Evolutionary conservation across 92 coral and sea anemone species (phyloP), one percentile per base, ranked within the genome.

Genomic region (Parazoanthus darwini): DNA sequence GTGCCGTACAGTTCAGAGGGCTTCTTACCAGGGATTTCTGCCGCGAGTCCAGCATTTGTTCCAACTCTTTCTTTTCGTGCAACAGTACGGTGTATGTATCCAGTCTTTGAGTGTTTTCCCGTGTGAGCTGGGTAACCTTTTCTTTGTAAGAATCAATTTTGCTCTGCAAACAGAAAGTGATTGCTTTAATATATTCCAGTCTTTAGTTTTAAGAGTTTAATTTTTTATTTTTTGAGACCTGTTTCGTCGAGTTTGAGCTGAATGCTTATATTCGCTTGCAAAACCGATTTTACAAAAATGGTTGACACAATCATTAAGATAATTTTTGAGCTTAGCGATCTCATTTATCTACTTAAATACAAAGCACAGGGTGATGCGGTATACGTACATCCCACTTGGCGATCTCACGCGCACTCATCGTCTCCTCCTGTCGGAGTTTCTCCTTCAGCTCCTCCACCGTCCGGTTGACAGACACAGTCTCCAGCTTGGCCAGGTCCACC

Each of bases 371-470:
- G 14, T 20, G 25, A 48, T 14, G 4, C 35, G 22, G 59, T 29
- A 29, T 33, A 91, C 98, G 88, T 91, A 97, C 99, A 74, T 97
- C 93, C 99, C 99, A 97, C 77, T 91, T 95, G 7, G 97, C 92
- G 70, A 97, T 89, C 73, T 95, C 99, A 25, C 86, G 89, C 1
- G 96, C 97, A 73, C 95, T 96, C 39, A 89, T 90, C 43, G 90
- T 81, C 91, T 97, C 99, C 77, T 92, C 96, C 51, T 95, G 98
- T 86, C 99, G 89, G 43, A 97, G 92, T 77, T 93, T 92, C 84
- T 97, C 99, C 88, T 97, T 97, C 67, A 97, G 94, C 86, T 97
- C 99, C 81, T 97, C 99, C 54, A 96, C 98, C 14, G 96, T 97
- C 82, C 99, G 94, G 94, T 96, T 97, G 11, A 97, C 99, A n/a